phyloP scores from a whole-genome alignment of 1,140 invertebrate genomes.

The Listronotus oregonensis region DNA sequence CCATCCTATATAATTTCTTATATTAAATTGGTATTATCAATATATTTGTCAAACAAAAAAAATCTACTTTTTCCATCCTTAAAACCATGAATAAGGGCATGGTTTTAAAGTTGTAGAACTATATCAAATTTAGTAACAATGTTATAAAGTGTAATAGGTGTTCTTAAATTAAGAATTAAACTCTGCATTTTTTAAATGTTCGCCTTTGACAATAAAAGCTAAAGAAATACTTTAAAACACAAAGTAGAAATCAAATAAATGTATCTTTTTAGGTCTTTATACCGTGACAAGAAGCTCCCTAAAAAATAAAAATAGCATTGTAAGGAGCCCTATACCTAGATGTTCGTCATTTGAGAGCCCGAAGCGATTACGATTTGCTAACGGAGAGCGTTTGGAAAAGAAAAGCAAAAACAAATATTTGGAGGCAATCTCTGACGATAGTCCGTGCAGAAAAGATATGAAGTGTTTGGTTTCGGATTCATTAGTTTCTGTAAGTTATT shows the following conservation, averaged over 20 bases:
- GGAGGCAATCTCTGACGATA: conserved; percentile 59
- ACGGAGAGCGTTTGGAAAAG: conserved; percentile 59
- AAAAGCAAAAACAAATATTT: conserved; percentile 48
- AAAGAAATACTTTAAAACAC: no score
- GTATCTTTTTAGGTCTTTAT: conserved; percentile 38
- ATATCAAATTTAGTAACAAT: no score
- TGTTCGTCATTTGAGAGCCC: conserved; percentile 81
- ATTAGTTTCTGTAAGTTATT: conserved; percentile 23
- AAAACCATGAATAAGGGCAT: no score
- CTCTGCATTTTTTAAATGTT: no score
- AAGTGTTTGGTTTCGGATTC: conserved; percentile 8
- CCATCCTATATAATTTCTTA: no score
- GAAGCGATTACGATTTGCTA: conserved; percentile 77
- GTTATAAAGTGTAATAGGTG: no score
- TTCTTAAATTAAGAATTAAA: no score
- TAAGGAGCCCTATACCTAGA: conserved; percentile 58
- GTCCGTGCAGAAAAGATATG: conserved; percentile 54
- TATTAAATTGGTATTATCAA: no score
- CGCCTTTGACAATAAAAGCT: no score
- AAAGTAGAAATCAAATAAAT: not conserved
- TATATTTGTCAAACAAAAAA: no score
- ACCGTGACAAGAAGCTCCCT: conserved; percentile 66
- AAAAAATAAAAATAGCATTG: conserved; percentile 59
- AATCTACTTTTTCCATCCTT: no score
- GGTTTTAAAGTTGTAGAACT: no score